phyloP scores from a whole-genome alignment of 2,113 vertebrate genomes.

The Amblyopsis rosae region DNA sequence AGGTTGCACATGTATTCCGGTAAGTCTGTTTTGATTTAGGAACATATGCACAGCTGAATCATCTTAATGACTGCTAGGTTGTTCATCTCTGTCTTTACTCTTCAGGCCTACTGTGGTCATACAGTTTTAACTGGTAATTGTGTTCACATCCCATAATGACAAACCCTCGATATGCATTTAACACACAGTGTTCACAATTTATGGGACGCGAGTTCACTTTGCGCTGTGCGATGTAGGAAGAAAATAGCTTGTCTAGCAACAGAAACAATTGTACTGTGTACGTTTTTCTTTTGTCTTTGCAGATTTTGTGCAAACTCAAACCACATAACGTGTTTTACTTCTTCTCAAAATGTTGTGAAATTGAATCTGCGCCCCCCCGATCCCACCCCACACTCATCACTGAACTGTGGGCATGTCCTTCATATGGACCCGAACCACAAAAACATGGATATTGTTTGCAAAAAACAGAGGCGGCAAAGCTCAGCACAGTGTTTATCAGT shows the following conservation, averaged over 20 bases:
- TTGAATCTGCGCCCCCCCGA: background rate
- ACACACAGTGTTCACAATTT: background rate
- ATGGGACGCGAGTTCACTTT: too few relatives aligned
- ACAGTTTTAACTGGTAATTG: too few relatives aligned
- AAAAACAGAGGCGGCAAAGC: background rate
- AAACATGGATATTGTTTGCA: background rate
- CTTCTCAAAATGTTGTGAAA: background rate
- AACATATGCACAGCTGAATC: constrained; percentile 22
- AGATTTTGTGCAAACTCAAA: too few relatives aligned
- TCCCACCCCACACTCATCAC: background rate
- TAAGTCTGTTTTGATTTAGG: constrained; percentile 21
- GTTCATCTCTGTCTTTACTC: background rate
- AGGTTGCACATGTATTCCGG: constrained; percentile 16
- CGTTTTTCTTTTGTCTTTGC: too few relatives aligned
- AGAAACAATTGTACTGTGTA: too few relatives aligned
- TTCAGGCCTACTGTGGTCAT: background rate
- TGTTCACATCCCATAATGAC: background rate
- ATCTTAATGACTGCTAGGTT: constrained; percentile 2
- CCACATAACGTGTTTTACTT: too few relatives aligned
- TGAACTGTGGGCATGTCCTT: background rate
- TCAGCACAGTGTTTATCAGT: background rate
- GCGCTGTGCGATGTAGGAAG: too few relatives aligned
- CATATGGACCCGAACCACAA: background rate
- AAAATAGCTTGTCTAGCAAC: too few relatives aligned
- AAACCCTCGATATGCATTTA: background rate